Percentiles rank a stretch among this genome's conserved stretches.
Evolutionary conservation across 2,888 invertebrate species (phyloP).

Genomic region (Podotricha telesiphe): DNA sequence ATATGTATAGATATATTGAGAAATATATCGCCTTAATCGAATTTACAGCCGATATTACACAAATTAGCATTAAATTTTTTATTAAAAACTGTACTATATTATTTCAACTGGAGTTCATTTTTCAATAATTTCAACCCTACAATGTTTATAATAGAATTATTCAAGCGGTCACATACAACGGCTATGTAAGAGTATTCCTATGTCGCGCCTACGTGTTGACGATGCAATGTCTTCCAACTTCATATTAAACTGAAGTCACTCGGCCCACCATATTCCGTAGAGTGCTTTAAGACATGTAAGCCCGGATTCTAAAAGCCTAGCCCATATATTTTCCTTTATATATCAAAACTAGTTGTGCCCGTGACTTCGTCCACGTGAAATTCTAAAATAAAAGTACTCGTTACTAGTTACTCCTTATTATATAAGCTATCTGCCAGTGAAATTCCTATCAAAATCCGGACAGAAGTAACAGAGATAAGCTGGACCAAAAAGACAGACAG

Average conservation of each 20-base stretch:
- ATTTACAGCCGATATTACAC: background rate
- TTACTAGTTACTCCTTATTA: no score
- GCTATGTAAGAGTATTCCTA: slow-evolving; percentile 34
- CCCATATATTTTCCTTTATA: background rate
- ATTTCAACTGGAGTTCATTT: background rate
- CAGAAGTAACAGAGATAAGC: no score
- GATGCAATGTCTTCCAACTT: slow-evolving; percentile 16
- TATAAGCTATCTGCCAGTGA: no score
- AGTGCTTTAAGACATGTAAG: slow-evolving; percentile 11
- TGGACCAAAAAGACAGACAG: no score
- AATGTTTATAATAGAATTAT: slow-evolving; percentile 27
- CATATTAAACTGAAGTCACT: slow-evolving; percentile 11
- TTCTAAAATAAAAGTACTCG: no score
- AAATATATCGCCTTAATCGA: no score
- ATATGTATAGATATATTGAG: no score
- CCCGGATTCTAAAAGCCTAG: background rate
- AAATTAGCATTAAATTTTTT: background rate
- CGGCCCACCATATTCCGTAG: background rate
- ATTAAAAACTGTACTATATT: background rate
- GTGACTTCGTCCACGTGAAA: no score
- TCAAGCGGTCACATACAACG: slow-evolving; percentile 27
- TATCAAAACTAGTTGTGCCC: background rate
- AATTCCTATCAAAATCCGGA: no score
- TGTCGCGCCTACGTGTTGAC: slow-evolving; percentile 40
- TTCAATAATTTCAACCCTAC: slow-evolving; percentile 13